A percentile compares a stretch with the other conserved stretches of the same genome.
phyloP scores from a whole-genome alignment of 2,113 vertebrate species.

The Grus americana region DNA sequence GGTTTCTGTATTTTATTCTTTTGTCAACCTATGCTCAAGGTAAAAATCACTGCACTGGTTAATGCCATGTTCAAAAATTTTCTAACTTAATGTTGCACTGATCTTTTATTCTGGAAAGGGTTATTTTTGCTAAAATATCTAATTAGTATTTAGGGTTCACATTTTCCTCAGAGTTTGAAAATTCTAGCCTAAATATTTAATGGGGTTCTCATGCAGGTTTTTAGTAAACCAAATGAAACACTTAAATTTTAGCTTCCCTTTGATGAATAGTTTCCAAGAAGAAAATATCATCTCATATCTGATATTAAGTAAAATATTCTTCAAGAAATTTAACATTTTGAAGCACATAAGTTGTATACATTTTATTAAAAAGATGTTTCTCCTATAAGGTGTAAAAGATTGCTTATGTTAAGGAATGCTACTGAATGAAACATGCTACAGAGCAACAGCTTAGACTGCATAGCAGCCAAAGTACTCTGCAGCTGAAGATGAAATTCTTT shows the following conservation, averaged over 20 bases:
- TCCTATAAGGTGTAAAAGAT: background rate
- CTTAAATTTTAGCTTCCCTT: background rate
- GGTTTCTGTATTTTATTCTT: background rate
- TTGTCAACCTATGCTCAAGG: rapidly evolving
- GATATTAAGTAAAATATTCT: background rate
- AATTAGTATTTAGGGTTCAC: background rate
- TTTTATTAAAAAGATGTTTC: background rate
- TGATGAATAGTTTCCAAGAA: background rate
- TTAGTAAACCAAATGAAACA: background rate
- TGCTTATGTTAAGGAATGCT: background rate
- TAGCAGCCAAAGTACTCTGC: background rate
- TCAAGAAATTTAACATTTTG: background rate
- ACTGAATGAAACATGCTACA: background rate
- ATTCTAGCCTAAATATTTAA: background rate
- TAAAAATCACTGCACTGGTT: background rate
- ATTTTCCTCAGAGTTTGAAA: background rate
- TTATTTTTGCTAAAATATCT: background rate
- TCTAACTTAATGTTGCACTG: background rate
- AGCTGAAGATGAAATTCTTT: background rate
- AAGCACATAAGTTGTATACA: background rate
- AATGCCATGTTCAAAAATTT: background rate
- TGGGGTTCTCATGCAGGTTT: background rate
- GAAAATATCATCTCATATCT: background rate
- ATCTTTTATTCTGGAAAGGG: background rate
- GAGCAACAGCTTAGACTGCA: background rate